These are phyloP conservation scores for Philereme vetulata DNA, from an alignment of 2,888 invertebrate genomes.

Conservation along the genomic window DNA sequence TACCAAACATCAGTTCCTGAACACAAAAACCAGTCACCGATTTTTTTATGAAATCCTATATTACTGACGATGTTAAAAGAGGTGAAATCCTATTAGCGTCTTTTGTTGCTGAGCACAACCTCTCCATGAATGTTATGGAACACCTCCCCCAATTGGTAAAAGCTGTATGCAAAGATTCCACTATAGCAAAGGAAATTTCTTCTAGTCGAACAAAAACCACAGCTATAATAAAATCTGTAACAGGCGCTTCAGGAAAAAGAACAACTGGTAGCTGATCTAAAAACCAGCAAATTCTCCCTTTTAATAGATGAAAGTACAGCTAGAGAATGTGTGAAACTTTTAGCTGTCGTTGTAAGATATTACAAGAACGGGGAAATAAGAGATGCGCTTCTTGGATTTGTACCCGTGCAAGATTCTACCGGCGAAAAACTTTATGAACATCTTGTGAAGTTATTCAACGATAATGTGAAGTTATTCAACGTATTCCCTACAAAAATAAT, in stretches of 20 bases:
- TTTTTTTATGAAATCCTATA: constrained; percentile 15
- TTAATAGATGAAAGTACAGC: constrained; percentile 36
- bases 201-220: constrained; percentile 32
- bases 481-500: constrained; percentile 28
- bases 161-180: constrained; percentile 21
- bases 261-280: constrained; percentile 18
- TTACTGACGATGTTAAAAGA: constrained; percentile 13
- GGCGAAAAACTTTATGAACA: constrained; percentile 31
- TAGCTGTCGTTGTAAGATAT: constrained; percentile 31
- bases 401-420: constrained; percentile 37
- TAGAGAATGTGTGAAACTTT: constrained; percentile 30
- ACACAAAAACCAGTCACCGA: constrained; percentile 13
- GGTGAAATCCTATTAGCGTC: constrained; percentile 23
- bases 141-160: constrained; percentile 25
- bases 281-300: constrained; percentile 31
- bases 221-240: constrained; percentile 27
- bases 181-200: constrained; percentile 14
- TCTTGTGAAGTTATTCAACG: constrained; percentile 33
- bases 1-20: constrained; percentile 23
- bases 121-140: constrained; percentile 26
- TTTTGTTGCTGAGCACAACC: constrained; percentile 30
- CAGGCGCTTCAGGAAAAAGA: constrained; percentile 26
- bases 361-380: constrained; percentile 22
- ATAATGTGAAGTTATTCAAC: no score
- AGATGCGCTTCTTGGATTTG: constrained; percentile 33